Conservation (phyloP, 2,797 vertebrate genomes). For the Gymnothorax reevesii region DNA sequence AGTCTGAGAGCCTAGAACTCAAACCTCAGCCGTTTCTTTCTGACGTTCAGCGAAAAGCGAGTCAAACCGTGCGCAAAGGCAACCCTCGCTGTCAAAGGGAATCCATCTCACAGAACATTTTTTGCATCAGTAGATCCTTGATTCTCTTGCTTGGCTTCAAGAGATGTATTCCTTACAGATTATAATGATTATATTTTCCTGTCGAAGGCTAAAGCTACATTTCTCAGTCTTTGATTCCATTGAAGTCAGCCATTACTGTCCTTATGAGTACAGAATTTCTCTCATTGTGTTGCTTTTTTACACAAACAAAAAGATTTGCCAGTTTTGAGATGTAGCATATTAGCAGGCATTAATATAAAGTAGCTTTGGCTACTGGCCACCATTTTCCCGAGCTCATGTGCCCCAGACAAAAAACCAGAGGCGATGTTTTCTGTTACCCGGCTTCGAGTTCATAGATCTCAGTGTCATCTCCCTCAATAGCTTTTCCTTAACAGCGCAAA, state of each 20-base stretch:
- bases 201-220: neutral
- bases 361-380: constrained; percentile 16
- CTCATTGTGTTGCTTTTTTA: neutral
- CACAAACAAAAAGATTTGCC: constrained; percentile 10
- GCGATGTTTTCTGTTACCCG: constrained; percentile 9
- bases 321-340: constrained; percentile 24
- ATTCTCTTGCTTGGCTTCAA: neutral
- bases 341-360: constrained; percentile 20
- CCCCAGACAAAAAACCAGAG: constrained; percentile 23
- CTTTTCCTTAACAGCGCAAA: neutral
- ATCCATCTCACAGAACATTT: neutral
- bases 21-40: neutral
- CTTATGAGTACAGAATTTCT: neutral
- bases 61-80: neutral
- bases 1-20: neutral
- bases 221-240: neutral
- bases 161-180: neutral
- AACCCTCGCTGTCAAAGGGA: neutral
- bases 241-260: neutral
- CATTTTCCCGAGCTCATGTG: constrained; percentile 24
- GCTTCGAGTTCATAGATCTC: constrained; percentile 27
- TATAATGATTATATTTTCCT: neutral
- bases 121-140: neutral
- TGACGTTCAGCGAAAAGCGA: neutral
- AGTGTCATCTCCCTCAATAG: neutral